phyloP scores from a whole-genome alignment of 2,888 invertebrate species.

The Noctua janthe region DNA sequence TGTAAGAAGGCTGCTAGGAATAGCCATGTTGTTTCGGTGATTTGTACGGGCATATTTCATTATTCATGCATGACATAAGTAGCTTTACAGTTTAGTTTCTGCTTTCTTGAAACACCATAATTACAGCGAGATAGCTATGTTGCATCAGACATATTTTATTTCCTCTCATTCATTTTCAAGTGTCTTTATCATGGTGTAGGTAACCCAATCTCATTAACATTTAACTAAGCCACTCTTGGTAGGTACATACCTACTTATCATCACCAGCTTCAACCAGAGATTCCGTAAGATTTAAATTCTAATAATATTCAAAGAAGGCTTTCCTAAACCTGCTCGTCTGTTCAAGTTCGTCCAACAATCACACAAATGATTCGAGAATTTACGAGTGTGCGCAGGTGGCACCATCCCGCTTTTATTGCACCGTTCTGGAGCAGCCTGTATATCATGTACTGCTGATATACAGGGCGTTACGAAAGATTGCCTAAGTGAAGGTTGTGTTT shows the following conservation, averaged over 20 bases:
- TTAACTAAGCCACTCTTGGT: background rate
- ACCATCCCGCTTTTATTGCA: constrained; percentile 67
- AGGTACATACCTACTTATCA: background rate
- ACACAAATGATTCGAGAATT: constrained; percentile 75
- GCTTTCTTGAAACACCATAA: background rate
- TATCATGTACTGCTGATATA: constrained; percentile 56
- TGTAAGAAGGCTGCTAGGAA: background rate
- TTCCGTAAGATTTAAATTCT: background rate
- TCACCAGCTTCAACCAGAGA: background rate
- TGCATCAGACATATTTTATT: background rate
- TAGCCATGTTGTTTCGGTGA: background rate
- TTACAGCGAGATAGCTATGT: background rate
- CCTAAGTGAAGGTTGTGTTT: constrained; percentile 15
- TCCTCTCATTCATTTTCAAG: background rate
- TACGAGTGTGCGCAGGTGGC: constrained; percentile 71
- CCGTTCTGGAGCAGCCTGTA: constrained; percentile 61
- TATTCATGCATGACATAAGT: background rate
- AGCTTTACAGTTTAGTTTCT: background rate
- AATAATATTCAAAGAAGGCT: background rate
- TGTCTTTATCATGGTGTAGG: background rate
- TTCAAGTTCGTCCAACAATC: constrained; percentile 64
- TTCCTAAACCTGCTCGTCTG: constrained; percentile 49
- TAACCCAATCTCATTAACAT: background rate
- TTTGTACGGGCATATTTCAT: background rate
- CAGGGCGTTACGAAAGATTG: constrained; percentile 32